Percentiles rank a stretch among this genome's conserved stretches.
These are phyloP conservation scores for Drosophila kohkoa DNA, from an alignment of 1,140 invertebrate genomes.

Conservation along the genomic window DNA sequence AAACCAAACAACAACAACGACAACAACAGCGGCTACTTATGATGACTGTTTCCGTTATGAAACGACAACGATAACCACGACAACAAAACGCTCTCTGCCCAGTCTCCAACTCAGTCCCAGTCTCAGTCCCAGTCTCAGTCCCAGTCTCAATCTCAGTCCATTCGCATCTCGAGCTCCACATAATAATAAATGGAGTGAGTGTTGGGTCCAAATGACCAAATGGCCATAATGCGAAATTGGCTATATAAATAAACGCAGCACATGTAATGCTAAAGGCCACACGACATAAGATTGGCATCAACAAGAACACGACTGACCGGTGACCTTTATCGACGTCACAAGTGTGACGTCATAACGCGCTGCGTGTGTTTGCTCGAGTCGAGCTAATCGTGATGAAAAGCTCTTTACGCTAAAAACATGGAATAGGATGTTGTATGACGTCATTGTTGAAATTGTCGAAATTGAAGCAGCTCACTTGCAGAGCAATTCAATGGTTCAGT, in stretches of 20 bases:
- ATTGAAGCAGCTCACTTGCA: constrained; percentile 42
- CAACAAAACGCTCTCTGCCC: constrained; percentile 8
- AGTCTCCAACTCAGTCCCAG: not conserved
- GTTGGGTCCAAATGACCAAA: constrained; percentile 36
- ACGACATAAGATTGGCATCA: constrained; percentile 18
- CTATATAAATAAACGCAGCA: constrained; percentile 40
- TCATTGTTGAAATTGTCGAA: constrained; percentile 51
- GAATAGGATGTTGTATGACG: constrained; percentile 43
- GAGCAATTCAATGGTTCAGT: constrained; percentile 3
- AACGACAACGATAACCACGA: constrained; percentile 42
- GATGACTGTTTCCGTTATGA: constrained; percentile 62
- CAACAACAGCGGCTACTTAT: constrained; percentile 36
- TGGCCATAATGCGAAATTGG: constrained; percentile 47
- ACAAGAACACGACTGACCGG: not conserved
- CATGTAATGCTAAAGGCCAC: constrained; percentile 38
- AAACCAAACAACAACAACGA: constrained; percentile 10
- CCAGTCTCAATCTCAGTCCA: constrained; percentile 5
- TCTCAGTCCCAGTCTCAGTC: not conserved
- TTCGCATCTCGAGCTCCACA: constrained; percentile 5
- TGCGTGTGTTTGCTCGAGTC: not conserved
- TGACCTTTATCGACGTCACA: constrained; percentile 48
- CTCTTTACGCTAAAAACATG: constrained; percentile 25
- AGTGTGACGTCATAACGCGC: constrained; percentile 33
- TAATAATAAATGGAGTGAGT: constrained; percentile 30
- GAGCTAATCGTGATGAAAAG: constrained; percentile 1